These are phyloP conservation scores for Muschampia plurimacula DNA, from an alignment of 2,888 invertebrate species.

Conservation along the genomic window DNA sequence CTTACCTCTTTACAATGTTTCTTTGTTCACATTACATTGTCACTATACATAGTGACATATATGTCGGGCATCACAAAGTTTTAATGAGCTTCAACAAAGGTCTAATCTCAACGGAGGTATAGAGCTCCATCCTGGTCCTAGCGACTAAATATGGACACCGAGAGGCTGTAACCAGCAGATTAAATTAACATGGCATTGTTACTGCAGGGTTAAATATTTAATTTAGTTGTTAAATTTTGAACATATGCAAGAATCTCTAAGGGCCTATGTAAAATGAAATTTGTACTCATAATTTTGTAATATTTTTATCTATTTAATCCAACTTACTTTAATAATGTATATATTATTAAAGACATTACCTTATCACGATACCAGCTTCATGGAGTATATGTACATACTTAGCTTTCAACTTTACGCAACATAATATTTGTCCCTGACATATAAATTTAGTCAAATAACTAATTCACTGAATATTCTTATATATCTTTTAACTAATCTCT, in stretches of 20 bases:
- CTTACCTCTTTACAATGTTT: conserved; percentile 57
- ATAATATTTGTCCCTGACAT: background rate
- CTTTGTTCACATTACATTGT: conserved; percentile 52
- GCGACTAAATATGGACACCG: conserved; percentile 32
- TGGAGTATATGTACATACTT: too few relatives aligned
- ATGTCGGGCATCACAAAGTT: conserved; percentile 56
- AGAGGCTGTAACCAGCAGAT: conserved; percentile 5
- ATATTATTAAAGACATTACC: too few relatives aligned
- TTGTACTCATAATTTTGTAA: too few relatives aligned
- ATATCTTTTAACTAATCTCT: too few relatives aligned
- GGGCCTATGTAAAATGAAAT: too few relatives aligned
- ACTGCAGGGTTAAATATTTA: background rate
- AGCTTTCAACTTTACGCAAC: too few relatives aligned
- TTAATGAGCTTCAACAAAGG: conserved; percentile 58
- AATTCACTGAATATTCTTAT: too few relatives aligned
- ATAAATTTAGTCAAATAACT: background rate
- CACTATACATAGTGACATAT: conserved; percentile 52
- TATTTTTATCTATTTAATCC: too few relatives aligned
- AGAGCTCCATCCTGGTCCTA: conserved; percentile 35
- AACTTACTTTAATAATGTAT: too few relatives aligned
- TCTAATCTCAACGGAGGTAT: conserved; percentile 47
- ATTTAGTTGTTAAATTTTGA: background rate
- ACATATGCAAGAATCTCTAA: too few relatives aligned
- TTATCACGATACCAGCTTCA: too few relatives aligned
- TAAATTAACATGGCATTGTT: conserved; percentile 15